phyloP scores from a whole-genome alignment of 2,113 vertebrate genomes.

The Lophura nycthemera region DNA sequence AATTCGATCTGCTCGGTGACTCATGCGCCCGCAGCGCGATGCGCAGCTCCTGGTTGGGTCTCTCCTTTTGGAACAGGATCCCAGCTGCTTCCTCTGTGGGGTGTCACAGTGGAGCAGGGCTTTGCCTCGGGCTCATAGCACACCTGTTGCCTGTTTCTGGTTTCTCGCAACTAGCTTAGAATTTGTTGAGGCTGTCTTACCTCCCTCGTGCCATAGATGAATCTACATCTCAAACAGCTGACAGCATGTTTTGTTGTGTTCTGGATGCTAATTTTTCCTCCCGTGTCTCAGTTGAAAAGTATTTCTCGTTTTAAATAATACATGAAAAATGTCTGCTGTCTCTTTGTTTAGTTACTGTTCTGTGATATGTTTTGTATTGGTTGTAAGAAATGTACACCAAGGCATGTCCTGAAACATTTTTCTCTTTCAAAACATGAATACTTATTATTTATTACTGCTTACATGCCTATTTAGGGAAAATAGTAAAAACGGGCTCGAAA shows the following conservation, averaged over 20 bases:
- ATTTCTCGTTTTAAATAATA: constrained; percentile 59
- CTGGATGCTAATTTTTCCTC: constrained; percentile 18
- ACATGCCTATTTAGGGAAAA: constrained; percentile 37
- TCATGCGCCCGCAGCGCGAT: neutral
- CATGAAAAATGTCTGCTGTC: constrained; percentile 47
- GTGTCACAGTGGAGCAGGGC: neutral
- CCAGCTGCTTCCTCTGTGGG: neutral
- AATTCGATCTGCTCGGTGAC: neutral
- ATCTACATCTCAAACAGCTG: constrained; percentile 49
- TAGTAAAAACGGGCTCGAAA: constrained; percentile 32
- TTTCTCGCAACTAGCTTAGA: constrained; percentile 3
- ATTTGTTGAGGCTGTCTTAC: constrained; percentile 25
- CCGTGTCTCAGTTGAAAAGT: constrained; percentile 32
- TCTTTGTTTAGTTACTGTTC: constrained; percentile 28
- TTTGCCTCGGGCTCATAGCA: neutral
- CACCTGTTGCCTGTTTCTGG: neutral
- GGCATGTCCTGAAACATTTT: constrained; percentile 45
- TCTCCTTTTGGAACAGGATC: neutral
- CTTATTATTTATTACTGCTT: constrained; percentile 56
- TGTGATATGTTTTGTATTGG: constrained; percentile 43
- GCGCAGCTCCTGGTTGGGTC: neutral
- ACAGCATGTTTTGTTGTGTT: constrained; percentile 69
- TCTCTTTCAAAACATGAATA: neutral
- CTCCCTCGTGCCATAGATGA: constrained; percentile 37
- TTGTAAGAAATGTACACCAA: constrained; percentile 50